Percentiles rank a stretch among this genome's conserved stretches.
Evolutionary conservation across 2,797 vertebrate genomes (phyloP).

Genomic region (Sphenopsis melanotis): DNA sequence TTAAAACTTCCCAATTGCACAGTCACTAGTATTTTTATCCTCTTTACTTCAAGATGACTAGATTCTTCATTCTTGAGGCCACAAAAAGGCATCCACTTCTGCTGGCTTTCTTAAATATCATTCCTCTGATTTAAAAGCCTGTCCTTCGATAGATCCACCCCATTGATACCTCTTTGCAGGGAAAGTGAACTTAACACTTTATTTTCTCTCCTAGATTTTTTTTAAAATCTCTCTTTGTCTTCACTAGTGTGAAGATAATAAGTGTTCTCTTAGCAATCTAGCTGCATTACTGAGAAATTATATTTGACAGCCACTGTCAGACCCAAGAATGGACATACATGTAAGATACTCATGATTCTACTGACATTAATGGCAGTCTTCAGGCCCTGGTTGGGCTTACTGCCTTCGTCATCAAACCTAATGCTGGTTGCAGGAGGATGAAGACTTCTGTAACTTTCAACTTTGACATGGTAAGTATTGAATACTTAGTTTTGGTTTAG

Average conservation of each 20-base stretch:
- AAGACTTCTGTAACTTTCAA: neutral
- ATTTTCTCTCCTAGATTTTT: neutral
- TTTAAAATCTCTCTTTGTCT: neutral
- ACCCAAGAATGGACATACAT: neutral
- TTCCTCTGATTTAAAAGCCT: neutral
- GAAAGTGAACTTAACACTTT: neutral
- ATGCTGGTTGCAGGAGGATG: neutral
- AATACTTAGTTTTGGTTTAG: neutral
- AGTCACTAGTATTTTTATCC: neutral
- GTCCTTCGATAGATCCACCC: neutral
- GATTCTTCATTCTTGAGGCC: neutral
- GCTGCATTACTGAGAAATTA: neutral
- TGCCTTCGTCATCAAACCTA: neutral
- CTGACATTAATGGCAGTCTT: neutral
- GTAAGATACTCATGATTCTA: neutral
- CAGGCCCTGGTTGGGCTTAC: neutral
- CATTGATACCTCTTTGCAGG: neutral
- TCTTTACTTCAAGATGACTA: neutral
- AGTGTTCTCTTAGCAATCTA: neutral
- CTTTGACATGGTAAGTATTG: neutral
- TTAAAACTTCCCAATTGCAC: neutral
- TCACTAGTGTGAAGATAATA: neutral
- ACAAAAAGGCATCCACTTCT: neutral
- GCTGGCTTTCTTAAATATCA: neutral
- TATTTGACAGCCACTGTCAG: neutral